phyloP scores from a whole-genome alignment of 2,797 vertebrate species.

The Pangasius sanitwongsei region DNA sequence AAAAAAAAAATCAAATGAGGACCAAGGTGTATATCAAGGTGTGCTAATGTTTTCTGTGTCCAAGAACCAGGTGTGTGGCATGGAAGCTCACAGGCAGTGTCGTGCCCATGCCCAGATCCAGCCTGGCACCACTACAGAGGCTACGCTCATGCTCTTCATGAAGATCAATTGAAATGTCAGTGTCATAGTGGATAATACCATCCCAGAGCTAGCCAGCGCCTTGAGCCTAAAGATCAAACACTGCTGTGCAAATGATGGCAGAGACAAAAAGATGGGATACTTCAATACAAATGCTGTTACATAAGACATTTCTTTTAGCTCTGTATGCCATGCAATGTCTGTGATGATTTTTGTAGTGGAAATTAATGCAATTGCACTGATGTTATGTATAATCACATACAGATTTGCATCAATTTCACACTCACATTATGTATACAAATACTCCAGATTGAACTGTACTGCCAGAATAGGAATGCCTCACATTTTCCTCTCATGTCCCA shows the following conservation, averaged over 20 bases:
- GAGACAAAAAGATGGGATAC: constrained; percentile 28
- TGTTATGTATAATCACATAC: constrained; percentile 11
- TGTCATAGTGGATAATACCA: constrained; percentile 52
- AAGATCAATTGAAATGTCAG: constrained; percentile 59
- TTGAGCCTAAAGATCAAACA: constrained; percentile 53
- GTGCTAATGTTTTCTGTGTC: constrained; percentile 32
- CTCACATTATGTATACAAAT: constrained; percentile 28
- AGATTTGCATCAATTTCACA: constrained; percentile 46
- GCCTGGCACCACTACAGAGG: constrained; percentile 53
- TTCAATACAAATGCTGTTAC: constrained; percentile 30
- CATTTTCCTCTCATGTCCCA: constrained; percentile 19
- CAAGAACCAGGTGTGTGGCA: constrained; percentile 37
- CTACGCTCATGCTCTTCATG: constrained; percentile 43
- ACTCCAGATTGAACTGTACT: background rate
- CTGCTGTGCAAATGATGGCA: constrained; percentile 44
- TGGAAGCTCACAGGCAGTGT: constrained; percentile 15
- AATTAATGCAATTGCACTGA: constrained; percentile 32
- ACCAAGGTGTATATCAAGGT: background rate
- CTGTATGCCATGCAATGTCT: constrained; percentile 13
- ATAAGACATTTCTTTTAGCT: constrained; percentile 38
- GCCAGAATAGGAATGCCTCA: background rate
- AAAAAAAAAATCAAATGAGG: background rate
- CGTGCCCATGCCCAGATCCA: constrained; percentile 36
- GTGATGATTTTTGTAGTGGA: constrained; percentile 29
- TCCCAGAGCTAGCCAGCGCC: constrained; percentile 44